Percentiles rank a stretch among this genome's conserved stretches.
These are phyloP conservation scores for Cotesia vestalis DNA, from an alignment of 1,140 invertebrate genomes.

Conservation along the genomic window DNA sequence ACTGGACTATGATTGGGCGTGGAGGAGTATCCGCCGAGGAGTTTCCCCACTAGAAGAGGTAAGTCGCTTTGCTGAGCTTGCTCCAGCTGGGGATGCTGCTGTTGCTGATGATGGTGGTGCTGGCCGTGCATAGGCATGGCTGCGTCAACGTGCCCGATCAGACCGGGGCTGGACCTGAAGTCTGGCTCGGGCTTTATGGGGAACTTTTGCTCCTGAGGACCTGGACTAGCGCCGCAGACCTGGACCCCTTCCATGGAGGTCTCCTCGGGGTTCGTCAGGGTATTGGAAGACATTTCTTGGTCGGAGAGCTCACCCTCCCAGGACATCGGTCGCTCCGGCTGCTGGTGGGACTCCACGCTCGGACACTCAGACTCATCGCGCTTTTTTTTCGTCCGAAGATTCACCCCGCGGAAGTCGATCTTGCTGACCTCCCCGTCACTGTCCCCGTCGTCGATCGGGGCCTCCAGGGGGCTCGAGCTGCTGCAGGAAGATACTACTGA, in stretches of 20 bases:
- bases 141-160: conserved; percentile 55
- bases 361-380: conserved; percentile 51
- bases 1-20: conserved; percentile 74
- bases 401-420: conserved; percentile 68
- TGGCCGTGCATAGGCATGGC: conserved; percentile 50
- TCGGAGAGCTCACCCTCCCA: conserved; percentile 91
- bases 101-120: conserved; percentile 49
- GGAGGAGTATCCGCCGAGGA: conserved; percentile 71
- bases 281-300: conserved; percentile 70
- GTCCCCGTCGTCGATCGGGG: conserved; percentile 63
- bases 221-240: conserved; percentile 60
- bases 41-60: conserved; percentile 71
- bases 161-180: conserved; percentile 60
- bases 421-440: conserved; percentile 69
- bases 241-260: conserved; percentile 67
- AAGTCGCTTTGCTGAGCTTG: conserved; percentile 66
- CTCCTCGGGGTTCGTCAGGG: conserved; percentile 65
- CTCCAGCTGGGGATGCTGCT: conserved; percentile 49
- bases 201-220: conserved; percentile 60
- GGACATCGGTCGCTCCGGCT: conserved; percentile 81
- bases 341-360: conserved; percentile 56
- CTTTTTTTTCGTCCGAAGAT: conserved; percentile 68
- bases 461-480: conserved; percentile 42
- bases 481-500: conserved; percentile 61
- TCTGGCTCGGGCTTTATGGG: conserved; percentile 62